phyloP scores from a whole-genome alignment of 2,797 vertebrate species.

The Valencia hispanica region DNA sequence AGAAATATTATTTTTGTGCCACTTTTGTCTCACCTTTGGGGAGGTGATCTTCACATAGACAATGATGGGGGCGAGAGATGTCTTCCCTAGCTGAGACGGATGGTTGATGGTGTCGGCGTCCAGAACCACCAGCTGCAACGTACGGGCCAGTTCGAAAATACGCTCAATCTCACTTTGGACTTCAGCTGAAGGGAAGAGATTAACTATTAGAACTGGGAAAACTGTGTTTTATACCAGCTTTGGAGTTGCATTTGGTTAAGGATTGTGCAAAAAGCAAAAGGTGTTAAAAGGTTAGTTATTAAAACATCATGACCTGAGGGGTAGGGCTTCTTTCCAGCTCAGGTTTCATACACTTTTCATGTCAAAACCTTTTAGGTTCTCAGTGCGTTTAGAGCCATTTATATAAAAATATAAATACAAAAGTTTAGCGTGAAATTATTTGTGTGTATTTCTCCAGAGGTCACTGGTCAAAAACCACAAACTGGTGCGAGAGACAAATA shows the following conservation, averaged over 20 bases:
- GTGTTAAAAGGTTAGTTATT: not conserved
- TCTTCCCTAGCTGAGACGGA: slow-evolving; percentile 96
- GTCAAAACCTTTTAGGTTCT: not conserved
- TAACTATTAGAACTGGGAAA: slow-evolving; percentile 1
- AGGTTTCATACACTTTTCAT: not conserved
- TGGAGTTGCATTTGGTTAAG: not conserved
- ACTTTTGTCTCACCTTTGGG: slow-evolving; percentile 87
- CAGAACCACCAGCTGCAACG: slow-evolving; percentile 94
- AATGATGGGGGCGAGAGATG: slow-evolving; percentile 95
- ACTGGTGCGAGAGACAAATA: not conserved
- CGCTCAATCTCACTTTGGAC: slow-evolving; percentile 99
- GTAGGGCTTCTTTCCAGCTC: slow-evolving; percentile 11
- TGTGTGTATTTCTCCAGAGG: not conserved
- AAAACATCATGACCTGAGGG: slow-evolving; percentile 14
- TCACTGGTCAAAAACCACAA: not conserved
- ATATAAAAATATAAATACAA: not conserved
- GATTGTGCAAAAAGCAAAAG: not conserved
- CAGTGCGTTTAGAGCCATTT: not conserved
- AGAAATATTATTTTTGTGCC: slow-evolving; percentile 3
- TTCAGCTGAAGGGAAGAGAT: slow-evolving; percentile 82
- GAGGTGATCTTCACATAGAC: slow-evolving; percentile 99
- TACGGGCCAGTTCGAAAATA: slow-evolving; percentile 97
- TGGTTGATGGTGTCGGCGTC: slow-evolving; percentile 99
- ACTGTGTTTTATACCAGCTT: not conserved
- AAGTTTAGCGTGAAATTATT: not conserved